Percentiles rank a stretch among this genome's conserved stretches.
These are phyloP conservation scores for Adelognathus sp. DNA, from an alignment of 2,888 invertebrate genomes.

Conservation along the genomic window DNA sequence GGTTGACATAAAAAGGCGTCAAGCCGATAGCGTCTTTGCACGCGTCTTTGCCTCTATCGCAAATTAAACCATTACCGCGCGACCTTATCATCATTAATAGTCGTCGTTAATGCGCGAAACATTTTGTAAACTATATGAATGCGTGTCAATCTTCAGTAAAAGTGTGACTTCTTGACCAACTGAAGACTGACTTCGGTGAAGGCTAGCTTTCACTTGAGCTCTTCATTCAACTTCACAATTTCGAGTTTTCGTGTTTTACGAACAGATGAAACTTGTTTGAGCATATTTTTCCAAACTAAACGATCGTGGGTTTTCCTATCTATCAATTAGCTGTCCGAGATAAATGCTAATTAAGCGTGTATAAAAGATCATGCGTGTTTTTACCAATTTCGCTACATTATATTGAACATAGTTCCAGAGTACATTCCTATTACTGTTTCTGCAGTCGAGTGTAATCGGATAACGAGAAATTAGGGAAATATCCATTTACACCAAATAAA, in stretches of 20 bases:
- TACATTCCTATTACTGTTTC: not conserved
- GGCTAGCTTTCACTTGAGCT: not conserved
- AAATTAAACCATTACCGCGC: not conserved
- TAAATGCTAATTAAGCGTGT: not conserved
- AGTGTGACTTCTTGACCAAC: no score
- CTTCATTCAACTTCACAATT: not conserved
- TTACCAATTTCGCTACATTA: not conserved
- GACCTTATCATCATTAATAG: not conserved
- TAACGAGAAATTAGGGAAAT: not conserved
- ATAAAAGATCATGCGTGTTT: not conserved
- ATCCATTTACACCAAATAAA: not conserved
- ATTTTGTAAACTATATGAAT: not conserved
- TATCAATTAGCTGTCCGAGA: not conserved
- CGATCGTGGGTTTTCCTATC: not conserved
- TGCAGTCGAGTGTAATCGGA: not conserved
- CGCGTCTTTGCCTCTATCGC: not conserved
- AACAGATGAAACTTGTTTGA: not conserved
- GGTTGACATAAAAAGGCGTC: not conserved
- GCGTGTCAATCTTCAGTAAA: not conserved
- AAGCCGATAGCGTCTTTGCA: not conserved
- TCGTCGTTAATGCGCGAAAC: not conserved
- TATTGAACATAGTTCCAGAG: not conserved
- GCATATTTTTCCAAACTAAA: not conserved
- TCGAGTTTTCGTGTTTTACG: not conserved
- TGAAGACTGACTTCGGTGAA: no score